Base-by-base conservation (phyloP, 2,888 invertebrate species). In the Sarcophaga caerulescens region DNA sequence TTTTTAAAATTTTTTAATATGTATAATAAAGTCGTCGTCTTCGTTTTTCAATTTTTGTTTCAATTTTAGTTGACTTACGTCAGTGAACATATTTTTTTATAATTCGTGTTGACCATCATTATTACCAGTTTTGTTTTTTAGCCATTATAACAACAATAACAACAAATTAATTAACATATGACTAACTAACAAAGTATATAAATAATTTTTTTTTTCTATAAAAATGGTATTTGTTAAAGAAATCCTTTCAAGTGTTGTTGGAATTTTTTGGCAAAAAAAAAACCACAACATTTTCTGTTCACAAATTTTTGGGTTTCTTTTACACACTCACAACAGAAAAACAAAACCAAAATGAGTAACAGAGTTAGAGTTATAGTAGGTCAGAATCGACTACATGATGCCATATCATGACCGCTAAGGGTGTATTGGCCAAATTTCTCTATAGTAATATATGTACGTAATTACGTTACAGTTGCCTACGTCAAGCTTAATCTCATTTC, bases 1-100 rank as follows among this genome's bases (percentile, higher is more conserved):
- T 59, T 63, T 25, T 63, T 21, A 68, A 11, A 12, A 82, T 73
- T n/a, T 65, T 35, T 35, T 35, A 35, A 35, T 10, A n/a, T n/a
- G n/a, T n/a, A 35, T 8, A 35, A 17, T 52, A 4, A 52, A 23
- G 17, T 3, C 4, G 12, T 52, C 17, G 52, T 52, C 5, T 52
- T 52, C 17, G 0, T 52, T 52, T 4, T 52, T n/a, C n/a, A n/a
- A n/a, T n/a, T n/a, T 74, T 23, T 59, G 23, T 75, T 85, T 73
- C 23, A 59, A 77, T 83, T 47, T 80, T 69, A 77, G 52, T 17
- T 19, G 57, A 68, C 85, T 85, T 76, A 85, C 83, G 83, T 85
- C 83, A 85, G 85, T 78, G 35, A 44, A 66, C 35, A 52, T 78
- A 63, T 60, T 71, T 78, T 19, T 65, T 68, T 73, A 14, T 45